Conservation (phyloP, 2,888 invertebrate species). For the Aporophyla nigra region DNA sequence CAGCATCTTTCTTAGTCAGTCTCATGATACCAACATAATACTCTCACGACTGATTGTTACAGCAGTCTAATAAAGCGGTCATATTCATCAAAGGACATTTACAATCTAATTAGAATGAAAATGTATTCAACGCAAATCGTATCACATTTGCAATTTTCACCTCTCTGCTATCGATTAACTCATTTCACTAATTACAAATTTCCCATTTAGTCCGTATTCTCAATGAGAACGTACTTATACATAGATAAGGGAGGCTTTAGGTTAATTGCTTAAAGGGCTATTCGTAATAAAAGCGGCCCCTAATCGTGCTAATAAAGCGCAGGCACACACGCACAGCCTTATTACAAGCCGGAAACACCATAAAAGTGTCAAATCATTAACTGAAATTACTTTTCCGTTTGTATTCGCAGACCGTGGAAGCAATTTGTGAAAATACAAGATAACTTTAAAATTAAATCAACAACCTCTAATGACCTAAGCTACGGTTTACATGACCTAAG, state of each 20-base stretch:
- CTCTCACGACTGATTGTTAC: not conserved
- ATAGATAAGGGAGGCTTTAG: conserved; percentile 69
- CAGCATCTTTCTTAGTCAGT: conserved; percentile 6
- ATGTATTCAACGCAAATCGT: conserved; percentile 46
- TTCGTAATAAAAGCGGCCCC: conserved; percentile 82
- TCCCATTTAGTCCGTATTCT: conserved; percentile 47
- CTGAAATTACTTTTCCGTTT: conserved; percentile 81
- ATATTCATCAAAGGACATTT: conserved; percentile 24
- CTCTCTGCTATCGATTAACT: conserved; percentile 48
- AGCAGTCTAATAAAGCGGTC: not conserved
- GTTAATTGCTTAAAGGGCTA: conserved; percentile 80
- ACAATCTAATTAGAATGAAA: conserved; percentile 35
- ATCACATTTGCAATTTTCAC: conserved; percentile 52
- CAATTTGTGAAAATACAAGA: conserved; percentile 44
- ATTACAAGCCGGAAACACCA: conserved; percentile 77
- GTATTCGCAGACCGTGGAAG: conserved; percentile 65
- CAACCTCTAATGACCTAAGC: conserved; percentile 20
- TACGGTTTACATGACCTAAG: conserved; percentile 32
- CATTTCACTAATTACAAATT: conserved; percentile 60
- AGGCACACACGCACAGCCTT: conserved; percentile 73
- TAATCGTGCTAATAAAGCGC: conserved; percentile 81
- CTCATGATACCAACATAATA: not conserved
- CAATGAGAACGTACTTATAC: conserved; percentile 50
- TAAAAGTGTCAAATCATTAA: conserved; percentile 86
- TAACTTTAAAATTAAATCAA: conserved; percentile 40